These are phyloP conservation scores for Forbesichthys papilliferus DNA, from an alignment of 2,113 vertebrate species.

Conservation along the genomic window DNA sequence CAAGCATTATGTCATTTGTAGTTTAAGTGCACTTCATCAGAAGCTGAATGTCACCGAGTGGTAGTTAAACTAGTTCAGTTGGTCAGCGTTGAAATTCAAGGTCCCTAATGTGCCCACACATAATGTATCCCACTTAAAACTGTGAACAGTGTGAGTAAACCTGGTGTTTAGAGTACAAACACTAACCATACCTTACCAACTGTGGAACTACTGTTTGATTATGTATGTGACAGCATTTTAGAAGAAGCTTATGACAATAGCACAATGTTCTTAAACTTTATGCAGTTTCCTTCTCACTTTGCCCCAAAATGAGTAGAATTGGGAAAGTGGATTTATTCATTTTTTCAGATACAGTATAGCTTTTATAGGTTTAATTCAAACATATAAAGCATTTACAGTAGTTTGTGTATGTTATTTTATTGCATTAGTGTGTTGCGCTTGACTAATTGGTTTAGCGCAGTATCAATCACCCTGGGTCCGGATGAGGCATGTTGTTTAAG, in stretches of 20 bases:
- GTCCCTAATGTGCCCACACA: not conserved
- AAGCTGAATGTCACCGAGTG: not conserved
- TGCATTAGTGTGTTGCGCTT: conserved; percentile 41
- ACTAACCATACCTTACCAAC: not conserved
- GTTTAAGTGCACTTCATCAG: not conserved
- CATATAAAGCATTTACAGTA: conserved; percentile 24
- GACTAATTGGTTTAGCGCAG: conserved; percentile 23
- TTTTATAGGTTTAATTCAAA: conserved; percentile 12
- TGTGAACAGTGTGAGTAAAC: conserved; percentile 5
- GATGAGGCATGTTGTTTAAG: conserved; percentile 53
- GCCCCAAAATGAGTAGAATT: not conserved
- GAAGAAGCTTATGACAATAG: too few species aligned
- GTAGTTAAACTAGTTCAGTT: not conserved
- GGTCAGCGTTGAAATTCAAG: not conserved
- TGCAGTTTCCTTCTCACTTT: too few species aligned
- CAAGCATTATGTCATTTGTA: not conserved
- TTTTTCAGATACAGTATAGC: conserved; percentile 1
- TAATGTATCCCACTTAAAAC: not conserved
- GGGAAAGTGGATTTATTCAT: not conserved
- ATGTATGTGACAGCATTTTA: not conserved
- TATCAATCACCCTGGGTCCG: conserved; percentile 35
- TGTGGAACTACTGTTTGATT: not conserved
- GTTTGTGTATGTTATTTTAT: conserved; percentile 27
- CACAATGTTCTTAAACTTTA: too few species aligned
- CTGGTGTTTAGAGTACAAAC: conserved; percentile 7